phyloP scores from a whole-genome alignment of 2,888 invertebrate genomes.

The Caenorhabditis macrosperma region DNA sequence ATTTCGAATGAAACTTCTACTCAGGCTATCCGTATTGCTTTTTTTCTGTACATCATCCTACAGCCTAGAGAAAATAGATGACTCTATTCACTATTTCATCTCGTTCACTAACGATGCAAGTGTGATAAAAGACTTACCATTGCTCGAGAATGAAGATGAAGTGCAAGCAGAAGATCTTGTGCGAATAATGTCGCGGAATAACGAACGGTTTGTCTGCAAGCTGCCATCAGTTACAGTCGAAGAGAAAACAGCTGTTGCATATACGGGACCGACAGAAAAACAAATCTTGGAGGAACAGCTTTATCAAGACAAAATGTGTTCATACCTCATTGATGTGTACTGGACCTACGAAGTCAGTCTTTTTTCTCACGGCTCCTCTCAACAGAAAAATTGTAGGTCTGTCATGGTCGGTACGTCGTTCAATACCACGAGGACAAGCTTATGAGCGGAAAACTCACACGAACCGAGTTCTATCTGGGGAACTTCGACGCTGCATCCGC shows the following conservation, averaged over 20 bases:
- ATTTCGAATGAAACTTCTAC: background rate
- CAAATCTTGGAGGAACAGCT: conserved; percentile 65
- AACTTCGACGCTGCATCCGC: conserved; percentile 66
- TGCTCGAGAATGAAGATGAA: background rate
- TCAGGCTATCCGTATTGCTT: background rate
- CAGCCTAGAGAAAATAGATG: conserved; percentile 51
- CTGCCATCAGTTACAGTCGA: conserved; percentile 49
- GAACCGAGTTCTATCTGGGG: conserved; percentile 78
- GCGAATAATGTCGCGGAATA: conserved; percentile 45
- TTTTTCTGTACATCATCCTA: background rate
- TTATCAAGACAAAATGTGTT: conserved; percentile 72
- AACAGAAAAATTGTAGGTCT: conserved; percentile 64
- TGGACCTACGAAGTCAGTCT: conserved; percentile 72
- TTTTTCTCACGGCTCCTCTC: too few species aligned
- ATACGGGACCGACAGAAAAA: conserved; percentile 41
- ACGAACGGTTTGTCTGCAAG: conserved; percentile 58
- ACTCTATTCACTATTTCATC: conserved; percentile 60
- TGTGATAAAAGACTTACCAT: background rate
- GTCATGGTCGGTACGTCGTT: conserved; percentile 84
- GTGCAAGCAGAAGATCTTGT: conserved; percentile 30
- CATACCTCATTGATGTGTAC: conserved; percentile 81
- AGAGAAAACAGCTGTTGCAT: conserved; percentile 21
- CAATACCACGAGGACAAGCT: conserved; percentile 97
- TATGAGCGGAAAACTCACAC: conserved; percentile 82
- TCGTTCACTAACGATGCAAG: conserved; percentile 50